A percentile compares a stretch with the other conserved stretches of the same genome.
phyloP scores from a whole-genome alignment of 2,797 vertebrate species.

The Pyrrhura leucotis region DNA sequence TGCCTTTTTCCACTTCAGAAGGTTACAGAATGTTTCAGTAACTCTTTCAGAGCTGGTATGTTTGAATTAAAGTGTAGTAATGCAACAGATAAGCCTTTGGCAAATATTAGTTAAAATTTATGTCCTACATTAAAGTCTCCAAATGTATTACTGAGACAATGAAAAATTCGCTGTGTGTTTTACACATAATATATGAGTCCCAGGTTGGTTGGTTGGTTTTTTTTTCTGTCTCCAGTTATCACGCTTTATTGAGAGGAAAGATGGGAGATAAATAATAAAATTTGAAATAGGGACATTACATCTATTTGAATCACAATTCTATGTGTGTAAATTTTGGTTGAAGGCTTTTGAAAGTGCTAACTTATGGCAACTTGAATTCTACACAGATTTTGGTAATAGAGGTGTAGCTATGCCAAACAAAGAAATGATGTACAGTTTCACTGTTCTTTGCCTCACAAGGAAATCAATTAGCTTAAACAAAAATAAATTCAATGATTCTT shows the following conservation, averaged over 20 bases:
- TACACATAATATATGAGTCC: neutral
- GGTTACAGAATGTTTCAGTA: neutral
- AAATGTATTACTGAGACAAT: neutral
- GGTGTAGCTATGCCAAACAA: neutral
- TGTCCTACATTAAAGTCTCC: neutral
- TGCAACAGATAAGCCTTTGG: neutral
- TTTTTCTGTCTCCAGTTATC: neutral
- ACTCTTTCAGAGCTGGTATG: neutral
- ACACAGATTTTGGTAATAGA: neutral
- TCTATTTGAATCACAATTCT: neutral
- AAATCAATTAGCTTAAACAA: neutral
- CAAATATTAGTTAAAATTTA: neutral
- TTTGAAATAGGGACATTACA: neutral
- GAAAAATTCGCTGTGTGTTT: neutral
- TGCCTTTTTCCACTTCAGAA: neutral
- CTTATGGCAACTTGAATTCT: neutral
- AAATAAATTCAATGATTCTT: neutral
- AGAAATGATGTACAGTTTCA: neutral
- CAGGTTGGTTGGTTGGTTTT: rapidly evolving
- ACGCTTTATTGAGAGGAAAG: neutral
- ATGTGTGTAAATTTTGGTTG: neutral
- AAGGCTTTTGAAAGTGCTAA: neutral
- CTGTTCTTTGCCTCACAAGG: neutral
- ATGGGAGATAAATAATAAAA: neutral
- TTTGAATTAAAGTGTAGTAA: neutral